Base-by-base conservation (phyloP, 2,888 invertebrate species). In the Rotaria sp. region DNA sequence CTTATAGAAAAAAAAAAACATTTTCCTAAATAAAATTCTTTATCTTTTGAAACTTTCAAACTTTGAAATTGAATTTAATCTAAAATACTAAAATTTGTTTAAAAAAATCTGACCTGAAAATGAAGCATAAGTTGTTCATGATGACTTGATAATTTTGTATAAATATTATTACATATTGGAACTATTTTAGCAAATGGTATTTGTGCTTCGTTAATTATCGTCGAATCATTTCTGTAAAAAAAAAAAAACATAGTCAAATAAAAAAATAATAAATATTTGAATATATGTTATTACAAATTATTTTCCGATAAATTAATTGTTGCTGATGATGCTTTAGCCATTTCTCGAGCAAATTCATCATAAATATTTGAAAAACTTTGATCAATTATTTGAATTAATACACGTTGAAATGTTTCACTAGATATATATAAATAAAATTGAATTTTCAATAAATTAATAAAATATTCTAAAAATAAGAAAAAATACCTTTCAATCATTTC, bases 381-480 rank as follows among this genome's bases (percentile, higher is more conserved):
- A 45, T 80, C 45, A n/a, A 80, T 80, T 13, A 80, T 45, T 45
- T 80, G 80, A 0, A 45, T 45, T 45, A 80, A 80, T 10, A 80
- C 80, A n/a, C 45, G 80, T 45, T 45, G 80, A 80, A 80, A 80
- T n/a, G 80, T 80, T 45, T 80, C 80, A 80, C 80, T 80, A 80
- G 13, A 45, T n/a, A 5, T 26, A 45, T 26, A n/a, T 2, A 13
- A 80, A 80, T 3, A 10, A 41, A 18, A 41, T 8, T 10, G 1
- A n/a, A 13, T 80, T 45, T 41, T 41, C 7, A 11, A 41, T 11
- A 80, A 8, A 26, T 10, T 41, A 26, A 41, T 11, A 8, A 80
- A 24, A n/a, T n/a, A n/a, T n/a, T n/a, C n/a, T n/a, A n/a, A n/a
- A n/a, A n/a, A n/a, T n/a, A 18, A 75, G 10, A 41, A 80, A 80